Conservation (phyloP, 2,113 vertebrate genomes). For the Thermophis baileyi region DNA sequence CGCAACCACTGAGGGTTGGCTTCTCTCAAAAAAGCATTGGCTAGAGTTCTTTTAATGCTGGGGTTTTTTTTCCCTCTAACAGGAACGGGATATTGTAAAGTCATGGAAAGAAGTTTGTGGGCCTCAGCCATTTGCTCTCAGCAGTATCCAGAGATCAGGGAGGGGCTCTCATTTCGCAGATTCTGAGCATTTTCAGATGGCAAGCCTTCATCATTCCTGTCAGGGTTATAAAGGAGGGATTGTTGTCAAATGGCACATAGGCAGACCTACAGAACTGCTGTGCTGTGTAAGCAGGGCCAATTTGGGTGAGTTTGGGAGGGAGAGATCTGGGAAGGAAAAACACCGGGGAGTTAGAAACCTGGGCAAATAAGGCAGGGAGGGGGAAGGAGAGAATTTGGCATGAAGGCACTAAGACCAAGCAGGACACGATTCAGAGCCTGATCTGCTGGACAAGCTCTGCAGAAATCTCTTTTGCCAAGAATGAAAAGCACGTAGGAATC, state of each 20-base stretch:
- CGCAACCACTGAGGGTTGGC: not conserved
- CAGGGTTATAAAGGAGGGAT: not conserved
- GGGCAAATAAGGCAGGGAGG: not conserved
- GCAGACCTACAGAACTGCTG: not conserved
- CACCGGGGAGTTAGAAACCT: not conserved
- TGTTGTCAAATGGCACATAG: not conserved
- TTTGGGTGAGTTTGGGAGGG: not conserved
- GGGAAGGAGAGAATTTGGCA: not conserved
- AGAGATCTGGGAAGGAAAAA: not conserved
- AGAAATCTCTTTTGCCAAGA: not conserved
- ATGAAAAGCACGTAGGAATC: not conserved
- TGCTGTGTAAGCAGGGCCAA: not conserved
- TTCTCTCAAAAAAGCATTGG: not conserved
- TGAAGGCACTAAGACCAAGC: not conserved
- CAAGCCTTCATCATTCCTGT: not conserved
- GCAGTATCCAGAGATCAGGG: not conserved
- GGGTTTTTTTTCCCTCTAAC: not conserved
- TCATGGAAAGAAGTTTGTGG: not conserved
- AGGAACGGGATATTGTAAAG: not conserved
- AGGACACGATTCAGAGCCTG: not conserved
- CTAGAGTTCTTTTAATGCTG: not conserved
- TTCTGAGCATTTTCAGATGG: not conserved
- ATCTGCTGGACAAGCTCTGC: not conserved
- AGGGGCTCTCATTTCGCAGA: not conserved
- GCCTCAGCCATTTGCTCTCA: not conserved